These are phyloP conservation scores for Bombus polaris DNA, from an alignment of 1,140 invertebrate species.

Conservation along the genomic window DNA sequence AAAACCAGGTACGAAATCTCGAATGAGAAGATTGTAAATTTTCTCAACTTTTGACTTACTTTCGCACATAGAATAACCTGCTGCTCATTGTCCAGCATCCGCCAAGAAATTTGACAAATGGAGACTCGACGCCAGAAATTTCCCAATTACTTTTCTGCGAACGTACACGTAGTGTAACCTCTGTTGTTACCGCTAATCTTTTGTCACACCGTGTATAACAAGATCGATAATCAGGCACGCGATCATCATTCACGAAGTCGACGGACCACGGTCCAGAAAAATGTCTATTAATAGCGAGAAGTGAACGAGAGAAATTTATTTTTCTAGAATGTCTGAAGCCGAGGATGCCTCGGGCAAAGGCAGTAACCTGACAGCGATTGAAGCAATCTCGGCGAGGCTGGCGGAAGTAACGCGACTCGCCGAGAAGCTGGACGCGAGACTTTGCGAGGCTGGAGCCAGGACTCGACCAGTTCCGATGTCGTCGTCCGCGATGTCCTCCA, in stretches of 20 bases:
- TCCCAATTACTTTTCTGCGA: too few species aligned
- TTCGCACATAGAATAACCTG: not conserved
- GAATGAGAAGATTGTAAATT: too few species aligned
- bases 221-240: not conserved
- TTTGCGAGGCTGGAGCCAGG: slow-evolving; percentile 82
- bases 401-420: slow-evolving; percentile 87
- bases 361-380: slow-evolving; percentile 85
- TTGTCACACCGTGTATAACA: not conserved
- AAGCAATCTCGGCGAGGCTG: slow-evolving; percentile 86
- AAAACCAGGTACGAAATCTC: not conserved
- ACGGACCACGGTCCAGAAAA: not conserved
- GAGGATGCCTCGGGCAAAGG: slow-evolving; percentile 65
- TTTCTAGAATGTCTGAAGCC: slow-evolving; percentile 76
- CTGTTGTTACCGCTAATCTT: not conserved
- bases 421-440: slow-evolving; percentile 85
- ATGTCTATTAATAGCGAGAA: slow-evolving; percentile 31
- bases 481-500: slow-evolving; percentile 66
- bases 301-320: slow-evolving; percentile 41
- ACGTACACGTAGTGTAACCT: too few species aligned
- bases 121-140: too few species aligned
- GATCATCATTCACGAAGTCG: not conserved
- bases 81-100: too few species aligned
- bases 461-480: slow-evolving; percentile 68
- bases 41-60: not conserved
- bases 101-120: too few species aligned